Evolutionary conservation across 2,888 invertebrate genomes (phyloP), one percentile per base, ranked within the genome.

Genomic region (Drosophila robusta): DNA sequence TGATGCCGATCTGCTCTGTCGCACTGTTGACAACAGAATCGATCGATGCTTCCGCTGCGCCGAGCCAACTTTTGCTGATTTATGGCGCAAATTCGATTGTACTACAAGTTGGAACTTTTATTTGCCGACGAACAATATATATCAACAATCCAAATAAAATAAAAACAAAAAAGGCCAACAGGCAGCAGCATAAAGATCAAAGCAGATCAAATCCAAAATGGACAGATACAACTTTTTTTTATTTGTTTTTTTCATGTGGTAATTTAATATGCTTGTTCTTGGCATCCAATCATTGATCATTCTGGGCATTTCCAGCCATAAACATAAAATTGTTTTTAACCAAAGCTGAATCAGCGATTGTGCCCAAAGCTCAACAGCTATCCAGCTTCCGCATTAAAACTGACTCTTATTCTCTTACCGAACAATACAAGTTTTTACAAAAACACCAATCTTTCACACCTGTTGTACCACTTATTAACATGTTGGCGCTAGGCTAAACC

Each of bases 251-350:
- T 47, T 49, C 4, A n/a, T 29, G 49, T 47, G 70, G 87, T 76
- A 85, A 87, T 72, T 52, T 55, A 62, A 83, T 87, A 83, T 50
- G 75, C 49, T 72, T 74, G 66, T 65, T 63, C 55, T 45, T 24
- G 29, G 44, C 61, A 52, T 14, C 34, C 24, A 49, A 49, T 68
- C 81, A 81, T 81, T 62, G 70, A 85, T 75, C 54, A 72, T 45
- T 56, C 56, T 76, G 82, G 80, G 76, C 63, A 70, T 68, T 81
- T 73, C 80, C 62, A 57, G 18, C 71, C 9, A 55, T 67, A 56
- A 69, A 70, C 62, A 54, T 60, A 45, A 64, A 49, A 61, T 57
- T 55, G 51, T 52, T 61, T 49, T 67, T 54, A 50, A 11, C 18
- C 29, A 4, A 26, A 44, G 2, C 42, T 7, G 4, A 22, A 22